Percentiles rank a stretch among this genome's conserved stretches.
phyloP scores from a whole-genome alignment of 2,797 vertebrate genomes.

The Vespertilio murinus region DNA sequence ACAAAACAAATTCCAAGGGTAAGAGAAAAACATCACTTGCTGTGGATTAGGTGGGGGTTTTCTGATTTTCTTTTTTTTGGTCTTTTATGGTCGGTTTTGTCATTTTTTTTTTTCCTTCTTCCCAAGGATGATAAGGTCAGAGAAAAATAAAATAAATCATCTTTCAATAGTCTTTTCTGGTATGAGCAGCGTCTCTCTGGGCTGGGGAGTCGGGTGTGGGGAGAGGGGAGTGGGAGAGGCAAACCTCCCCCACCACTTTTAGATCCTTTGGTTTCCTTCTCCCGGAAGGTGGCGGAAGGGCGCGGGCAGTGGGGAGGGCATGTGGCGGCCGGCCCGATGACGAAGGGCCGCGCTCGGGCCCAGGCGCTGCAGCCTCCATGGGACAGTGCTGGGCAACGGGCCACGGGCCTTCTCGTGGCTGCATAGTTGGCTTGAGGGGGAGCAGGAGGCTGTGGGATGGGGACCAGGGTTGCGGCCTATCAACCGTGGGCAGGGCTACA shows the following conservation, averaged over 20 bases:
- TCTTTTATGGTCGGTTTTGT: conserved; percentile 61
- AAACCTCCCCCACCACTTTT: conserved; percentile 64
- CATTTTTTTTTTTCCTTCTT: conserved; percentile 60
- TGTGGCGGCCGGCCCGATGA: conserved; percentile 46
- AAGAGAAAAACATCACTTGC: conserved; percentile 78
- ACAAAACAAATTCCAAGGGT: conserved; percentile 65
- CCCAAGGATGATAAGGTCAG: conserved; percentile 82
- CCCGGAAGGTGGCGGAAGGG: conserved; percentile 81
- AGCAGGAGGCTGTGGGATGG: conserved; percentile 71
- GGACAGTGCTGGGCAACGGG: conserved; percentile 51
- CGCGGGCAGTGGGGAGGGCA: conserved; percentile 64
- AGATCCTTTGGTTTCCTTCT: conserved; percentile 88
- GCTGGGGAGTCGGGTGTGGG: conserved; percentile 62
- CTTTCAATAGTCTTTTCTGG: conserved; percentile 82
- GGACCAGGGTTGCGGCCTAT: conserved; percentile 50
- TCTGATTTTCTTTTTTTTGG: conserved; percentile 60
- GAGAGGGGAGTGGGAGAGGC: conserved; percentile 60
- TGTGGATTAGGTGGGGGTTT: conserved; percentile 67
- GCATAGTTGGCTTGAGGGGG: conserved; percentile 77
- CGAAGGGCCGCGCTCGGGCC: conserved; percentile 42
- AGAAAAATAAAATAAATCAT: conserved; percentile 82
- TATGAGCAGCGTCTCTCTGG: conserved; percentile 70
- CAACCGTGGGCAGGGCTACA: conserved; percentile 73
- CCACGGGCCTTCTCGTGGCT: conserved; percentile 79
- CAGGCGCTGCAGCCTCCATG: conserved; percentile 63